Evolutionary conservation across 2,797 vertebrate species (phyloP).

Genomic region (Alfaro cultratus): DNA sequence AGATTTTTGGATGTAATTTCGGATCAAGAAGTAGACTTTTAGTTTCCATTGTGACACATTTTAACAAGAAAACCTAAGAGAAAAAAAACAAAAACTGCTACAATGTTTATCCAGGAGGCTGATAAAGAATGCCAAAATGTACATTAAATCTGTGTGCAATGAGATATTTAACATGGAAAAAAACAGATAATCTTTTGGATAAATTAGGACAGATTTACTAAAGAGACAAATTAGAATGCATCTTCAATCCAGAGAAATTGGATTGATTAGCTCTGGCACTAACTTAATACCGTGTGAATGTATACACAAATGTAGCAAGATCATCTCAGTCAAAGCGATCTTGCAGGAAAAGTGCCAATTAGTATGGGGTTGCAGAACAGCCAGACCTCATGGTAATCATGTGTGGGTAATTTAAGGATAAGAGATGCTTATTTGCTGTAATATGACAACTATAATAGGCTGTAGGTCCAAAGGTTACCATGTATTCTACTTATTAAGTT

Average conservation of each 20-base stretch:
- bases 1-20: slow-evolving; percentile 18
- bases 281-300: neutral
- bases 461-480: neutral
- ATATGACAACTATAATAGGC: neutral
- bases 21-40: slow-evolving; percentile 25
- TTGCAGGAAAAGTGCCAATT: neutral
- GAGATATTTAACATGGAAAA: neutral
- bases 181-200: neutral
- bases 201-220: neutral
- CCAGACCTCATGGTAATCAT: slow-evolving; percentile 8
- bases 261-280: neutral
- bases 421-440: slow-evolving; percentile 12
- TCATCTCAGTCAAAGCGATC: neutral
- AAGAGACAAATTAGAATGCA: neutral
- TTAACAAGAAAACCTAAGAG: slow-evolving; percentile 13
- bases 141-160: slow-evolving; percentile 1
- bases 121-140: neutral
- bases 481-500: neutral
- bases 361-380: slow-evolving; percentile 1
- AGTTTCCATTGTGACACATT: slow-evolving; percentile 21
- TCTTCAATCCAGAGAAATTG: neutral
- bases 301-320: neutral
- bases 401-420: slow-evolving; percentile 10
- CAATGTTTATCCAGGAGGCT: neutral
- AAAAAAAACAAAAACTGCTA: slow-evolving; percentile 19